phyloP scores from a whole-genome alignment of 2,113 vertebrate species.

The human (Homo sapiens) region GRCh38 chr13:44032501-44033000 shows the following conservation, averaged over 20 bases:
- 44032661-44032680: no score
- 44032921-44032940: not conserved
- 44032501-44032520: no score
- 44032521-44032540: no score
- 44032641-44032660: no score
- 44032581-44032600: no score
- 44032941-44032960: not conserved
- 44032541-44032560: no score
- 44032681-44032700: not conserved
- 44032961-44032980: constrained; percentile 8
- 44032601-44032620: no score
- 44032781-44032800: not conserved
- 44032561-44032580: no score
- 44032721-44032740: constrained; percentile 27
- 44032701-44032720: constrained; percentile 51
- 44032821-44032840: constrained; percentile 54
- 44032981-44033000: not conserved
- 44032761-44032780: constrained; percentile 35
- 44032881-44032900: not conserved
- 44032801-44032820: constrained; percentile 44
- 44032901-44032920: constrained; percentile 4
- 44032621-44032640: no score
- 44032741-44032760: constrained; percentile 40
- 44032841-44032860: not conserved
- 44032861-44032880: constrained; percentile 5